Evolutionary conservation across 1,140 invertebrate genomes (phyloP), one percentile per base, ranked within the genome.

Genomic region (Orussus abietinus): DNA sequence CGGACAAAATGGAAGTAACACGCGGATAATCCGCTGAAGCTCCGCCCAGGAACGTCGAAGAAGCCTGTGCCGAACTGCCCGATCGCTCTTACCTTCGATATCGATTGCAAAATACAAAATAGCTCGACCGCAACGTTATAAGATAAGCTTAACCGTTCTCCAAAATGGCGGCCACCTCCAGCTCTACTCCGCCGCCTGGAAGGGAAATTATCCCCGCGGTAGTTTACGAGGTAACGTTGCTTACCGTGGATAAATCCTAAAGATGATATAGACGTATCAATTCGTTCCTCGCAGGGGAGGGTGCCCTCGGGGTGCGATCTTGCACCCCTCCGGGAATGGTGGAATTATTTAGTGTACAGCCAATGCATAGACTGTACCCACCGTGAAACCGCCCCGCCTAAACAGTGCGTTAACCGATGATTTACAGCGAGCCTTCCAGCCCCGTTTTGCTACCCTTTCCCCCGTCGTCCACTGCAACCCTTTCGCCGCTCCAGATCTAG

Each of bases 381-480:
- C 65, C 68, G 66, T 72, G 67, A 71, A 72, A 72, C 69, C 69
- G 68, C 69, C 69, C 66, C 69, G 63, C 66, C 67, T 71, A 72
- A 72, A 72, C 64, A 72, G 52, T 64, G 66, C 56, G 64, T 72
- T 72, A 72, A 69, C 64, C 59, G 57, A 65, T 71, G 68, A 70
- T 71, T 71, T 72, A 71, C 66, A 66, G 62, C 39, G 47, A 49
- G 43, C 43, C 31, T 40, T 49, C 48, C 30, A 38, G 12, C 22
- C 17, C 20, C 26, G 34, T 29, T 21, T 31, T 13, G 44, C 14
- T 52, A 55, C 45, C 53, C 52, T 48, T 47, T 55, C 29, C n/a
- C 37, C 29, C 18, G 29, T 40, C 39, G 38, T 45, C 25, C 45
- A 5, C 14, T 30, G 17, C 45, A 55, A 55, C 53, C 53, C 53